These are phyloP conservation scores for Heliocidaris tuberculata DNA, from an alignment of 35 echinoderm and acorn worm genomes.

Conservation along the genomic window DNA sequence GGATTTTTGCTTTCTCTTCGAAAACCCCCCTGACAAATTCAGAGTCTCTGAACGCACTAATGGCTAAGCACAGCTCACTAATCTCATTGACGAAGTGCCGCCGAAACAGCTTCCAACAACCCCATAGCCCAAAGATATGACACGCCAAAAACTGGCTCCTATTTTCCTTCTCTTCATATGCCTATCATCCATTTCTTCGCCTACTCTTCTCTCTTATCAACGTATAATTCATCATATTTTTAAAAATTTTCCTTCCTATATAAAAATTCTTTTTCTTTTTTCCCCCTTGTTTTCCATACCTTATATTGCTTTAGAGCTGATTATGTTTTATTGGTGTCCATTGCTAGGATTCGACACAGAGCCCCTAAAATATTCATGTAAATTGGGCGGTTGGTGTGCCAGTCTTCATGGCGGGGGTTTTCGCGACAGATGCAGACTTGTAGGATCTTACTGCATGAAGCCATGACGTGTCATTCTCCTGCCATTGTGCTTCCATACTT, in stretches of 20 bases:
- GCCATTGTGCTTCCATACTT: not conserved
- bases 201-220: not conserved
- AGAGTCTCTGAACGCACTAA: not conserved
- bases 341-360: constrained; percentile 21
- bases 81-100: constrained; percentile 22
- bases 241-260: not conserved
- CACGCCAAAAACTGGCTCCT: not conserved
- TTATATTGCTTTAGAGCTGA: not conserved
- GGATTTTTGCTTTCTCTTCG: not conserved
- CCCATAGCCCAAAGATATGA: constrained; percentile 34
- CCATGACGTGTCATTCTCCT: not conserved
- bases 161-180: not conserved
- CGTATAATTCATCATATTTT: not conserved
- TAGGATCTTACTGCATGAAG: not conserved
- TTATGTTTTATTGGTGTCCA: not conserved
- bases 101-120: not conserved
- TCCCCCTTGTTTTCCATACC: not conserved
- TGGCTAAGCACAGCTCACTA: not conserved
- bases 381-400: not conserved
- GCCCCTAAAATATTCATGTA: constrained; percentile 38
- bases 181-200: not conserved
- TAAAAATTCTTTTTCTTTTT: not conserved
- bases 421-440: not conserved
- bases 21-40: not conserved
- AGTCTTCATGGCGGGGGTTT: not conserved